phyloP scores from a whole-genome alignment of 2,797 vertebrate species.

The Typhlichthys subterraneus region DNA sequence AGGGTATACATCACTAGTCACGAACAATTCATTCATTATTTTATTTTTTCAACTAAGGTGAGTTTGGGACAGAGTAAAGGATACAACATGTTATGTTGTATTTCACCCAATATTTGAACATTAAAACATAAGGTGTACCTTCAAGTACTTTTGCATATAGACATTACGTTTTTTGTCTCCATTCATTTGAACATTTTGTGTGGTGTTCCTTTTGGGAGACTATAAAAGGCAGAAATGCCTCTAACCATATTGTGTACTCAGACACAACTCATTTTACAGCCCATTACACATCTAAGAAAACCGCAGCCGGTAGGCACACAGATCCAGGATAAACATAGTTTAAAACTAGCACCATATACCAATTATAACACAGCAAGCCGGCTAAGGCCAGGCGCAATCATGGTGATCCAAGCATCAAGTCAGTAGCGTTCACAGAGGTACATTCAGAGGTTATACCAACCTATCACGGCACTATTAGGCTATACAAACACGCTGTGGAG shows the following conservation, averaged over 20 bases:
- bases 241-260: slow-evolving; percentile 45
- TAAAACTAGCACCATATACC: slow-evolving; percentile 37
- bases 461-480: slow-evolving; percentile 42
- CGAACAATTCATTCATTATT: no score
- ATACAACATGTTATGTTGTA: no score
- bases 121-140: no score
- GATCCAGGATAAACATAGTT: slow-evolving; percentile 48
- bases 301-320: slow-evolving; percentile 40
- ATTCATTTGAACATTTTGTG: no score
- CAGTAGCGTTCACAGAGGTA: slow-evolving; percentile 37
- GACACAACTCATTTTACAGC: slow-evolving; percentile 73
- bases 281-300: slow-evolving; percentile 69
- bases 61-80: no score
- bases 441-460: slow-evolving; percentile 50
- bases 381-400: slow-evolving; percentile 30
- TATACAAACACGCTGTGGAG: slow-evolving; percentile 52
- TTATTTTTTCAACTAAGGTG: background rate
- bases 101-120: no score
- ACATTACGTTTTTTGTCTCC: no score
- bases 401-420: slow-evolving; percentile 36
- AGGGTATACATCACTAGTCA: no score
- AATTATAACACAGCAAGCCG: slow-evolving; percentile 39
- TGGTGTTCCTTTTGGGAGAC: slow-evolving; percentile 22
- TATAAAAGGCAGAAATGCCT: slow-evolving; percentile 33
- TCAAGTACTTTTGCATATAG: no score